phyloP scores from a whole-genome alignment of 2,113 vertebrate genomes.

The Xenopus laevis region DNA sequence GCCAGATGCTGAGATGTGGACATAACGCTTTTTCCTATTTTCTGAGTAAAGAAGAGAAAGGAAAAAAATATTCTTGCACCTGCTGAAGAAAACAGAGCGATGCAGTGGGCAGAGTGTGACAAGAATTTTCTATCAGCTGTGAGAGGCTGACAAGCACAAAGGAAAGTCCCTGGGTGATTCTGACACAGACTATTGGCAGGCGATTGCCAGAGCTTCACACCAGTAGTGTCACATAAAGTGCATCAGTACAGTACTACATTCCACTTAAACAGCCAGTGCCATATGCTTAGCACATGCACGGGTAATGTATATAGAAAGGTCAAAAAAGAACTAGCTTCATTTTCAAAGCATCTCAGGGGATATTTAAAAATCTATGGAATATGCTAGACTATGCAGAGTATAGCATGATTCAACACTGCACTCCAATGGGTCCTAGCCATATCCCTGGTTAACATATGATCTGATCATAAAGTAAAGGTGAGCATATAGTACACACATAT shows the following conservation, averaged over 20 bases:
- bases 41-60: background rate
- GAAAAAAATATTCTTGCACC: background rate
- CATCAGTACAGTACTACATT: conserved; percentile 16
- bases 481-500: too few relatives aligned
- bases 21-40: too few relatives aligned
- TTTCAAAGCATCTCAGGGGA: too few relatives aligned
- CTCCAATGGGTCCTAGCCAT: too few relatives aligned
- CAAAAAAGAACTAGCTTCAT: background rate
- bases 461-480: too few relatives aligned
- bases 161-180: conserved; percentile 16
- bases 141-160: conserved; percentile 19
- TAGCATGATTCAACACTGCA: too few relatives aligned
- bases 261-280: background rate
- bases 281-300: background rate
- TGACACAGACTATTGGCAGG: conserved; percentile 6
- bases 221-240: conserved; percentile 14
- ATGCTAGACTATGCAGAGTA: too few relatives aligned
- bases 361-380: too few relatives aligned
- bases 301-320: background rate
- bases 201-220: conserved; percentile 16
- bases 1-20: too few relatives aligned
- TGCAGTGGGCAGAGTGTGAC: conserved; percentile 4
- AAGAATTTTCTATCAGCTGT: conserved; percentile 3
- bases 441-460: too few relatives aligned
- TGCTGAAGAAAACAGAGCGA: background rate